A percentile compares a stretch with the other conserved stretches of the same genome.
Conservation (phyloP, 2,888 invertebrate species). For the Noctua janthina region DNA sequence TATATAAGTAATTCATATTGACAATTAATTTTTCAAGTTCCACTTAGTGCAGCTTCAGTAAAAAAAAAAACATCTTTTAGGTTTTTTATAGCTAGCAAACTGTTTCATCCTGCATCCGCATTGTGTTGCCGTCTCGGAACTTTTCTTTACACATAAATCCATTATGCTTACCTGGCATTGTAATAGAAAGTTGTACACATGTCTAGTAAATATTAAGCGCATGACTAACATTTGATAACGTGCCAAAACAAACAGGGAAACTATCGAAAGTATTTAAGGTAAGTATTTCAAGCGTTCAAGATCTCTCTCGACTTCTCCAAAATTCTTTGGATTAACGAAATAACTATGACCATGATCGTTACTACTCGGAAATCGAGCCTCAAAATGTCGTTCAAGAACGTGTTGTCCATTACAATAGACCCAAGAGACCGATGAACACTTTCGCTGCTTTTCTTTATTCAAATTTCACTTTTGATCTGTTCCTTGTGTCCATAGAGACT, state of each 20-base stretch:
- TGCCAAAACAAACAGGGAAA: conserved; percentile 65
- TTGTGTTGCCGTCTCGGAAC: conserved; percentile 13
- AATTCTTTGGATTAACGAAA: conserved; percentile 61
- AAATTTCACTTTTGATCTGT: conserved; percentile 87
- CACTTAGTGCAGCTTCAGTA: background rate
- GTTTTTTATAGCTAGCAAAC: background rate
- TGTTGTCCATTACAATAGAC: conserved; percentile 84
- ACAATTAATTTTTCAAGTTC: background rate
- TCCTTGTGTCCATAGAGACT: conserved; percentile 72
- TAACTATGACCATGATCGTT: conserved; percentile 63
- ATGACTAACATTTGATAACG: conserved; percentile 63
- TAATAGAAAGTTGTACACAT: conserved; percentile 62
- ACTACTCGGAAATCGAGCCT: conserved; percentile 76
- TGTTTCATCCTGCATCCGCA: conserved; percentile 20
- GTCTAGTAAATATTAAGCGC: conserved; percentile 54
- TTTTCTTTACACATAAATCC: conserved; percentile 35
- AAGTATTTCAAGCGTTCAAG: conserved; percentile 68
- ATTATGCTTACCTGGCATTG: conserved; percentile 30
- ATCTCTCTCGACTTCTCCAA: conserved; percentile 52
- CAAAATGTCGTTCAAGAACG: conserved; percentile 82
- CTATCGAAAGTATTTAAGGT: conserved; percentile 51
- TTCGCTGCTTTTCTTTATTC: conserved; percentile 86
- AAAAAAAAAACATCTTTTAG: background rate
- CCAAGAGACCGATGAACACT: conserved; percentile 81
- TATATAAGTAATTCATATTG: background rate